Conservation (phyloP, 2,113 vertebrate genomes). For the Channa argus region DNA sequence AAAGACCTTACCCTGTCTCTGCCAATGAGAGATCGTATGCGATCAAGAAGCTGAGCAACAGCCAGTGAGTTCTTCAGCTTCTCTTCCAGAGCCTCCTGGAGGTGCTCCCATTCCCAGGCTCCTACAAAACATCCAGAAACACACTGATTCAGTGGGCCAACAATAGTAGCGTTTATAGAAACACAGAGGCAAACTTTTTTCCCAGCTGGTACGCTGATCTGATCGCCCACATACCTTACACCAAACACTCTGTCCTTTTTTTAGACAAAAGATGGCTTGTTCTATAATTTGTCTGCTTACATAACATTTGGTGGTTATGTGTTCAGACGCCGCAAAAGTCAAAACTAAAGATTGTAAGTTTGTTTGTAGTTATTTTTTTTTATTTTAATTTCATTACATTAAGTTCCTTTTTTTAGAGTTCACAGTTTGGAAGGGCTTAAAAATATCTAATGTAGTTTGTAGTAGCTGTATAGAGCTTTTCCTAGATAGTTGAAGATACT, state of each 20-base stretch:
- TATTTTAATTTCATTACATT: too few species aligned
- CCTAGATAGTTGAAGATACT: too few species aligned
- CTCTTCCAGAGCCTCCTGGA: constrained; percentile 91
- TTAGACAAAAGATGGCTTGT: constrained; percentile 40
- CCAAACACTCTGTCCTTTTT: constrained; percentile 29
- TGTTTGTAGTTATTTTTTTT: too few species aligned
- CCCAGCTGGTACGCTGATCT: constrained; percentile 26
- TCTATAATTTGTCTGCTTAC: constrained; percentile 41
- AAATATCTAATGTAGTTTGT: too few species aligned
- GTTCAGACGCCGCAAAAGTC: not conserved
- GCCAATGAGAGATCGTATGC: constrained; percentile 89
- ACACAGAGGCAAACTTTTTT: constrained; percentile 36
- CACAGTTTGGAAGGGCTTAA: too few species aligned
- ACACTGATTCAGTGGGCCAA: constrained; percentile 23
- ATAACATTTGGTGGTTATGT: constrained; percentile 34
- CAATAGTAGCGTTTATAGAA: constrained; percentile 39
- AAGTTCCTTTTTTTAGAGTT: too few species aligned
- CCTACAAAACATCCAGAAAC: constrained; percentile 81
- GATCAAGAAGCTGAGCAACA: constrained; percentile 89
- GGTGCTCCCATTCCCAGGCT: constrained; percentile 92
- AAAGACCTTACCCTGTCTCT: constrained; percentile 79
- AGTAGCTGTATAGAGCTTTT: too few species aligned
- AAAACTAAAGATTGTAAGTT: too few species aligned
- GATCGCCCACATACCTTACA: constrained; percentile 42
- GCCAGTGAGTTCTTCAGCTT: constrained; percentile 90